A percentile compares a stretch with the other conserved stretches of the same genome.
phyloP scores from a whole-genome alignment of 2,797 vertebrate species.

The Mus minutoides region DNA sequence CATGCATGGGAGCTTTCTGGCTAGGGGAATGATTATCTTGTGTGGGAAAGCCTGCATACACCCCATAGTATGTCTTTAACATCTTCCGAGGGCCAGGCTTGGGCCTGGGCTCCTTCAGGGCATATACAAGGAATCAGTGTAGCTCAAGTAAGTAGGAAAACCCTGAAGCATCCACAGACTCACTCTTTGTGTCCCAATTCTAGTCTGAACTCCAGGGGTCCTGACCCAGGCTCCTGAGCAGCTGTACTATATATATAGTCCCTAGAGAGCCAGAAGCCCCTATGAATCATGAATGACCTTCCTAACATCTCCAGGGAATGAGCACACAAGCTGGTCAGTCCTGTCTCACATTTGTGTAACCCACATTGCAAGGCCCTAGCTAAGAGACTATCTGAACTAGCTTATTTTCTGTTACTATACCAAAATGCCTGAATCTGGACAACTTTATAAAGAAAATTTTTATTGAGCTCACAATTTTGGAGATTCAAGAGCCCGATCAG shows the following conservation, averaged over 20 bases:
- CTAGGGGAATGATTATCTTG: neutral
- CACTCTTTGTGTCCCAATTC: neutral
- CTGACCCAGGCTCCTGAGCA: neutral
- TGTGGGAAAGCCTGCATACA: neutral
- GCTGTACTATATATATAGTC: neutral
- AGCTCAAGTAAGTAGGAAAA: fast-evolving
- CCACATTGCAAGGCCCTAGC: neutral
- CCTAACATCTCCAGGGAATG: neutral
- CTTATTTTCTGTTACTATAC: neutral
- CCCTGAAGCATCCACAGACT: neutral
- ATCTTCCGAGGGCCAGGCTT: fast-evolving
- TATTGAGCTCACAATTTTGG: neutral
- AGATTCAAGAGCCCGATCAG: neutral
- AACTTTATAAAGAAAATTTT: neutral
- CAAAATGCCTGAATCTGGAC: neutral
- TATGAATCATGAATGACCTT: neutral
- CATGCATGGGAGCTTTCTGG: neutral
- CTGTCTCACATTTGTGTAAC: neutral
- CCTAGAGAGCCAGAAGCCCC: neutral
- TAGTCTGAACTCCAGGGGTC: neutral
- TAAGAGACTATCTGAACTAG: neutral
- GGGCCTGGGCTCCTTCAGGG: neutral
- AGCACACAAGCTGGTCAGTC: neutral
- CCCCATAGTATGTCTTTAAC: neutral
- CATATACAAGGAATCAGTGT: neutral